Percentiles rank a stretch among this genome's conserved stretches.
phyloP scores from a whole-genome alignment of 2,113 vertebrate genomes.

The Ariopsis seemanni region DNA sequence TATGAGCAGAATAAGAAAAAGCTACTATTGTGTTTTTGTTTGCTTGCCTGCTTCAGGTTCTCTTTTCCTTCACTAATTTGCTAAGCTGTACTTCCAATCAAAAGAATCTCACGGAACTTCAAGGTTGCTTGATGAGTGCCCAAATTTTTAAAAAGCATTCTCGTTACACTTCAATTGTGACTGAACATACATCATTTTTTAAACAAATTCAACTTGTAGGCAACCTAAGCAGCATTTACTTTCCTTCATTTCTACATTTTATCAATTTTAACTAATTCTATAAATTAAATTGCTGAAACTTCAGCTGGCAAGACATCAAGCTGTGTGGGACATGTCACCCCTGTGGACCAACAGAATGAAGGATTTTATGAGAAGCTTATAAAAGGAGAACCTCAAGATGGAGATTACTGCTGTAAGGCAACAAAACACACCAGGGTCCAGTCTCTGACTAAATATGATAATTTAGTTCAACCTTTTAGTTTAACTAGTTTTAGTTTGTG shows the following conservation, averaged over 20 bases:
- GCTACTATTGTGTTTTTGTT: too few species aligned
- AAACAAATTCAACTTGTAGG: background rate
- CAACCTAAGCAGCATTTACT: background rate
- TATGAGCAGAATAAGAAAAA: too few species aligned
- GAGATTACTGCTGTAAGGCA: background rate
- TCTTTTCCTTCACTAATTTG: too few species aligned
- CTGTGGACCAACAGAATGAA: background rate
- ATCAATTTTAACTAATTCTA: background rate
- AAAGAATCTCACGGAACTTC: background rate
- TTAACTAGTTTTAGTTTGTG: background rate
- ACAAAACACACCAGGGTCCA: too few species aligned
- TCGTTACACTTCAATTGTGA: background rate
- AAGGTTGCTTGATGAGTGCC: background rate
- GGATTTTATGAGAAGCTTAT: background rate
- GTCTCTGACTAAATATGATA: background rate
- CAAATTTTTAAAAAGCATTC: too few species aligned
- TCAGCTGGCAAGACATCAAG: background rate
- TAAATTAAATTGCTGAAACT: background rate
- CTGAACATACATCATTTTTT: background rate
- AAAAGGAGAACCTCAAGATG: constrained; percentile 5
- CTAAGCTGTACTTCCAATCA: background rate
- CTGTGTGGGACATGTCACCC: background rate
- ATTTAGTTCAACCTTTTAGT: background rate
- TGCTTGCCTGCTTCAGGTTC: too few species aligned
- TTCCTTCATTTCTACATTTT: background rate